Conservation (phyloP, 1,140 invertebrate genomes). For the Arctopsyche grandis region DNA sequence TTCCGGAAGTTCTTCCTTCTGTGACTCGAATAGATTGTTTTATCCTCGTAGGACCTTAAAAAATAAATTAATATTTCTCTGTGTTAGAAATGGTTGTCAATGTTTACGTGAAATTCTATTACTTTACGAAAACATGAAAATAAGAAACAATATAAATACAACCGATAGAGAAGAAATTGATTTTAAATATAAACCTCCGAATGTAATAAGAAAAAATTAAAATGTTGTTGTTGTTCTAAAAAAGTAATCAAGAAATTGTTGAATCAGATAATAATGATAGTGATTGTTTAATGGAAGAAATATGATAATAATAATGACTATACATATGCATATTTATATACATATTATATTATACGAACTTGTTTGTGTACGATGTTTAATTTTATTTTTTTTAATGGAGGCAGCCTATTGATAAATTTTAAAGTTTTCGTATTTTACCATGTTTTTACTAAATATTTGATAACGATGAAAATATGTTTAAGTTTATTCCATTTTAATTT, state of each 20-base stretch:
- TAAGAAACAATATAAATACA: conserved; percentile 25
- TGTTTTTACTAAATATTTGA: conserved; percentile 45
- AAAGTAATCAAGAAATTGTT: conserved; percentile 54
- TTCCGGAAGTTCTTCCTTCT: conserved; percentile 32
- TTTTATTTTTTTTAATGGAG: conserved; percentile 53
- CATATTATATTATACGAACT: conserved; percentile 52
- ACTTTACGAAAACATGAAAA: conserved; percentile 39
- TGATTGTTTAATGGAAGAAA: conserved; percentile 51
- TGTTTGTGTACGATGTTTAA: conserved; percentile 54
- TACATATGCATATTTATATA: conserved; percentile 39
- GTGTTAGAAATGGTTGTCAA: conserved; percentile 55
- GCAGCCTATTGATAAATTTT: conserved; percentile 48
- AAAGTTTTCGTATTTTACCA: conserved; percentile 50
- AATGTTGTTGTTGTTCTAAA: conserved; percentile 54
- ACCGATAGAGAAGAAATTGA: conserved; percentile 18
- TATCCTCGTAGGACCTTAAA: conserved; percentile 28
- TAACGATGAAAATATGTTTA: conserved; percentile 39
- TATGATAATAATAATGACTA: conserved; percentile 49
- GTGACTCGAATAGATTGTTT: conserved; percentile 30
- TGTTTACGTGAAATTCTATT: conserved; percentile 48
- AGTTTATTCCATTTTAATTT: conserved; percentile 47
- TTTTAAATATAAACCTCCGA: conserved; percentile 13
- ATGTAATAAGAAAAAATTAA: conserved; percentile 45
- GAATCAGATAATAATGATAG: conserved; percentile 54
- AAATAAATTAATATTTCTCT: conserved; percentile 48